Evolutionary conservation across 2,888 invertebrate genomes (phyloP).

Genomic region (Meteorus colon): DNA sequence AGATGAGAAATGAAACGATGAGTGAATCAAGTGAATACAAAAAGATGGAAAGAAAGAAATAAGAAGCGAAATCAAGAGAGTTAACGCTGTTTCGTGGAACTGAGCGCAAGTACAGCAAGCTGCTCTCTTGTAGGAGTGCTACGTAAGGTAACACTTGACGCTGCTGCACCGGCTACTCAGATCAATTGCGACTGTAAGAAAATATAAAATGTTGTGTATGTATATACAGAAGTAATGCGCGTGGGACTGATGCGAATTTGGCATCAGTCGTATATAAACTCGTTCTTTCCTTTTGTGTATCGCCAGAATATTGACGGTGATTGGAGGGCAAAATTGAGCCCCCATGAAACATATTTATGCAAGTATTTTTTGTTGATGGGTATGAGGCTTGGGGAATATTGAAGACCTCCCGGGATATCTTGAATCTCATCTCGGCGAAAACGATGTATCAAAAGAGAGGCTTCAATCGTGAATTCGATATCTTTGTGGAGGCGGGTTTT

Average conservation of each 20-base stretch:
- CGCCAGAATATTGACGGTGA: constrained; percentile 24
- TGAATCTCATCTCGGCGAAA: constrained; percentile 16
- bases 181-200: constrained; percentile 31
- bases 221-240: constrained; percentile 6
- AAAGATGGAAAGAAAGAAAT: not conserved
- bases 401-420: constrained; percentile 22
- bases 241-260: not conserved
- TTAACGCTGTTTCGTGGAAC: not conserved
- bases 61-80: not conserved
- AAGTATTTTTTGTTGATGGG: not conserved
- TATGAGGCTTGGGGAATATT: not conserved
- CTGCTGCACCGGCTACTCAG: constrained; percentile 29
- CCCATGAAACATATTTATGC: not conserved
- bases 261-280: not conserved
- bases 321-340: not conserved
- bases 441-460: constrained; percentile 44
- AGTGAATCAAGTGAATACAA: not conserved
- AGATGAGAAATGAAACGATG: not conserved
- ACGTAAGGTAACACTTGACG: constrained; percentile 28
- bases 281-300: constrained; percentile 25
- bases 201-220: constrained; percentile 36
- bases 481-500: constrained; percentile 46
- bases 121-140: not conserved
- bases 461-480: constrained; percentile 51
- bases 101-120: not conserved